Evolutionary conservation across 2,113 vertebrate species (phyloP).

Genomic region (Eira barbara): DNA sequence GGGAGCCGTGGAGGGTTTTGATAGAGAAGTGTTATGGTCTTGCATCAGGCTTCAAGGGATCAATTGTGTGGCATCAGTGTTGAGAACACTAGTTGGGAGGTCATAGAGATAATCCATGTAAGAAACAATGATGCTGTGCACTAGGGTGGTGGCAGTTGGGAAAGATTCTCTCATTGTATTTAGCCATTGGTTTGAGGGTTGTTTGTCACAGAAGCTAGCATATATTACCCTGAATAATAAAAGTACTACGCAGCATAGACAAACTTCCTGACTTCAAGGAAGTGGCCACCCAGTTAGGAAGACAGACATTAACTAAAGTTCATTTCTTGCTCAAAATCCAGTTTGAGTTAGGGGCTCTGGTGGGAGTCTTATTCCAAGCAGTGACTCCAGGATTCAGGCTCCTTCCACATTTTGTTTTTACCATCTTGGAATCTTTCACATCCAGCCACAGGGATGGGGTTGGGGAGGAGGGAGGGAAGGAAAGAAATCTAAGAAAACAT

Average conservation of each 20-base stretch:
- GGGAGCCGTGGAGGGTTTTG: not conserved
- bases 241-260: not conserved
- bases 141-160: not conserved
- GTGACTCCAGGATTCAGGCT: not conserved
- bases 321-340: not conserved
- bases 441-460: no score
- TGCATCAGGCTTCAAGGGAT: not conserved
- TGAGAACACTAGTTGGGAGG: not conserved
- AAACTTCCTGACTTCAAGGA: not conserved
- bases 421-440: not conserved
- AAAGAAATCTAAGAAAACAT: not conserved
- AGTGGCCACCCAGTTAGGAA: not conserved
- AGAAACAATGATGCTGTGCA: not conserved
- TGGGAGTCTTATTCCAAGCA: not conserved
- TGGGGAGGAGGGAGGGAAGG: not conserved
- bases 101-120: rapidly evolving
- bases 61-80: not conserved
- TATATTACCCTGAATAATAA: not conserved
- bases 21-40: not conserved
- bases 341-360: not conserved
- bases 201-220: not conserved
- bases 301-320: not conserved
- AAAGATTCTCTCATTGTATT: not conserved
- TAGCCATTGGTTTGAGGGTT: no score
- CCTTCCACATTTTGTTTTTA: not conserved